Conservation (phyloP, 37 sponge, comb jelly and placozoan species). For the Tethya wilhelma region DNA sequence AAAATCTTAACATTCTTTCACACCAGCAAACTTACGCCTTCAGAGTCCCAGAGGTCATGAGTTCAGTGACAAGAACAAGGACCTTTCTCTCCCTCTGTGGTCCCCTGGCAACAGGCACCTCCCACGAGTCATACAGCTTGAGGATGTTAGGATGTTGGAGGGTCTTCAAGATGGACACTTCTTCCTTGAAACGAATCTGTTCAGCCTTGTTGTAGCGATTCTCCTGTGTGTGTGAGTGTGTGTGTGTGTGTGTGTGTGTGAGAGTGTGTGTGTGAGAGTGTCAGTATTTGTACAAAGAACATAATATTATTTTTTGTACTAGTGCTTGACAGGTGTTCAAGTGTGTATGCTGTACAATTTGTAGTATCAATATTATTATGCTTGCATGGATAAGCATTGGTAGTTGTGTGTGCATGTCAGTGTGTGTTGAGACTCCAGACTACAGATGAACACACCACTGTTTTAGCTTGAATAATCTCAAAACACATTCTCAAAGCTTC, state of each 20-base stretch:
- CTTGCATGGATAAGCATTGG: no score
- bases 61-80: conserved; percentile 91
- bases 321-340: no score
- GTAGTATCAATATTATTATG: no score
- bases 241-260: conserved; percentile 4
- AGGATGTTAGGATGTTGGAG: conserved; percentile 98
- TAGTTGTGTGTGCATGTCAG: no score
- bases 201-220: conserved; percentile 82
- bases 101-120: conserved; percentile 15
- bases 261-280: neutral
- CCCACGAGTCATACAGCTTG: conserved; percentile 93
- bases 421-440: no score
- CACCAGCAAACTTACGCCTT: conserved; percentile 76
- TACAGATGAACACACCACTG: no score
- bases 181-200: conserved; percentile 88
- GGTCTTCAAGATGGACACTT: conserved; percentile 92
- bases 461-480: no score
- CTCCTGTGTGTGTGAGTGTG: conserved; percentile 48
- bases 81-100: conserved; percentile 64
- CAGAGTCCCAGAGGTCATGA: conserved; percentile 98
- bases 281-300: neutral
- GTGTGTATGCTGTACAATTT: neutral
- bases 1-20: neutral
- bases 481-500: no score
- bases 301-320: no score